These are phyloP conservation scores for Exocentrus adspersus DNA, from an alignment of 2,888 invertebrate genomes.

Conservation along the genomic window DNA sequence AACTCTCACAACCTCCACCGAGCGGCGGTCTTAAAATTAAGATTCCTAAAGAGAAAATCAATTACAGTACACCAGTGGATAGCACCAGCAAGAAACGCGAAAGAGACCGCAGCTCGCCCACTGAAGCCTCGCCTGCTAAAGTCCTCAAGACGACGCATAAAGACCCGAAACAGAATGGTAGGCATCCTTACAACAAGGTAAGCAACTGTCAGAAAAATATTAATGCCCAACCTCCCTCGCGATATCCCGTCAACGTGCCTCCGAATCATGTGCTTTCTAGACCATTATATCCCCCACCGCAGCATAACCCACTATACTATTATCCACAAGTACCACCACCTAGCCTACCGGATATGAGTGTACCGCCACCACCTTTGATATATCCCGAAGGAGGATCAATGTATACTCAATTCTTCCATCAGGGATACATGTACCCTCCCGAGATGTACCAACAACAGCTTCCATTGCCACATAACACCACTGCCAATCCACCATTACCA, in stretches of 20 bases:
- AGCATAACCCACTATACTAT: slow-evolving; percentile 46
- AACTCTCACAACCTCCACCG: slow-evolving; percentile 47
- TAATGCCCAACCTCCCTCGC: slow-evolving; percentile 23
- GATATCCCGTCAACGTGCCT: slow-evolving; percentile 32
- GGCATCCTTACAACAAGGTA: slow-evolving; percentile 61
- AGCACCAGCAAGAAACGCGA: slow-evolving; percentile 40
- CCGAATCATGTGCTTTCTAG: slow-evolving; percentile 32
- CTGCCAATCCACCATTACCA: slow-evolving; percentile 65
- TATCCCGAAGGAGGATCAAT: slow-evolving; percentile 33
- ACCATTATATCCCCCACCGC: slow-evolving; percentile 34
- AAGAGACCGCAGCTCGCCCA: slow-evolving; percentile 48
- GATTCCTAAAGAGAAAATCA: slow-evolving; percentile 79
- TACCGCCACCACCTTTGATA: slow-evolving; percentile 52
- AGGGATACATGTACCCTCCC: slow-evolving; percentile 54
- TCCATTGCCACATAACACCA: slow-evolving; percentile 28
- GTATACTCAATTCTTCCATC: slow-evolving; percentile 50
- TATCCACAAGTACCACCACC: slow-evolving; percentile 51
- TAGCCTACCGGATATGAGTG: slow-evolving; percentile 46
- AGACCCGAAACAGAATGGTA: slow-evolving; percentile 59
- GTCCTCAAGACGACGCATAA: slow-evolving; percentile 52
- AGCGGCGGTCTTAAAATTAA: slow-evolving; percentile 74
- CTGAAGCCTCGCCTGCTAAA: slow-evolving; percentile 57
- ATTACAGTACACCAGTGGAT: slow-evolving; percentile 44
- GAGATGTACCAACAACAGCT: slow-evolving; percentile 54
- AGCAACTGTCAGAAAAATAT: slow-evolving; percentile 46